Conservation (phyloP, 2,888 invertebrate genomes). For the Operophtera brumata region DNA sequence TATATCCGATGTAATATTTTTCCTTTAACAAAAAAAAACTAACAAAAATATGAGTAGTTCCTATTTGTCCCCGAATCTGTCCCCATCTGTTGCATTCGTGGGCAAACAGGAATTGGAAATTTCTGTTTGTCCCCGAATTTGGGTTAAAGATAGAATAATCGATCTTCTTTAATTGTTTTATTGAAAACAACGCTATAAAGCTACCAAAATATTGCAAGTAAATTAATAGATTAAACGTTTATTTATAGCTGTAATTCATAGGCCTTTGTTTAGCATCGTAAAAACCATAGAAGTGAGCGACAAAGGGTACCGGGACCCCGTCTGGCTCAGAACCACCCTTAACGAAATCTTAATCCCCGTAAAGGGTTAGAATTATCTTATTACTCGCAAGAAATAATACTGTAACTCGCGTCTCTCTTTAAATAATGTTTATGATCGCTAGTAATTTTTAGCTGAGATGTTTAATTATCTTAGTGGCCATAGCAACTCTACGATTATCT, state of each 20-base stretch:
- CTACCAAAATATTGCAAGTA: neutral
- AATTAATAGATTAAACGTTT: slow-evolving; percentile 17
- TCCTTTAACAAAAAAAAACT: no score
- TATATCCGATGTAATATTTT: no score
- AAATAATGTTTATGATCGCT: slow-evolving; percentile 47
- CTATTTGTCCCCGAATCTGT: no score
- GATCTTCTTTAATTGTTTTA: no score
- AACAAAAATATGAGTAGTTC: no score
- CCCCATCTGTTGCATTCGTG: no score
- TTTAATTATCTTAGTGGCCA: no score
- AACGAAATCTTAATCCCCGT: slow-evolving; percentile 80
- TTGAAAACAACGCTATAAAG: no score
- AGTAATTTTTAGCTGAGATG: neutral
- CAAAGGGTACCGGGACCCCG: slow-evolving; percentile 62
- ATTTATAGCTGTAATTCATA: slow-evolving; percentile 23
- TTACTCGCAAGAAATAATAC: slow-evolving; percentile 76
- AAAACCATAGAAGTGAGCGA: slow-evolving; percentile 71
- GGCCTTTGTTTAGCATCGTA: slow-evolving; percentile 57
- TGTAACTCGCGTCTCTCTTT: slow-evolving; percentile 64
- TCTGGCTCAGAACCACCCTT: slow-evolving; percentile 74
- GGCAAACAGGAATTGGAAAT: no score
- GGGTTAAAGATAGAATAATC: no score
- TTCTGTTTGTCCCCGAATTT: no score
- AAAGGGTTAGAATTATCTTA: slow-evolving; percentile 81
- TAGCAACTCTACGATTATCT: no score